A percentile compares a stretch with the other conserved stretches of the same genome.
Conservation (phyloP, 2,797 vertebrate genomes). For the Diplodus sargus region DNA sequence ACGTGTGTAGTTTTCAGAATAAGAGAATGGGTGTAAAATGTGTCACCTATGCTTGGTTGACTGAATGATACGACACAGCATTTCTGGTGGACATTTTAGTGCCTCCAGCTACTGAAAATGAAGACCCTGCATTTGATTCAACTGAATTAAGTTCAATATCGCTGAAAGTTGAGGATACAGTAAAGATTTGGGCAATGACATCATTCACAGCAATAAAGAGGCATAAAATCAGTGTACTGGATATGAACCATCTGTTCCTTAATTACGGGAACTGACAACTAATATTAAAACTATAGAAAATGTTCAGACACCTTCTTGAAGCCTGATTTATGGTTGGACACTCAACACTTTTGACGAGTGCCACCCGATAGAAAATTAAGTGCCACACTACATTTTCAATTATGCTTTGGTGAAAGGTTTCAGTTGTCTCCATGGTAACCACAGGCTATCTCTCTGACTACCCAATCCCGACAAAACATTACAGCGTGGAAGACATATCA, state of each 20-base stretch:
- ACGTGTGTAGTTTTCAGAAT: slow-evolving; percentile 32
- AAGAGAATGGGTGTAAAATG: slow-evolving; percentile 24
- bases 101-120: slow-evolving; percentile 35
- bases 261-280: neutral
- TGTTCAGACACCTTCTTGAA: neutral
- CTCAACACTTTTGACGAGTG: too few relatives aligned
- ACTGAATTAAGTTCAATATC: slow-evolving; percentile 27
- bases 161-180: slow-evolving; percentile 19
- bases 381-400: too few relatives aligned
- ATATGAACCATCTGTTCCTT: neutral
- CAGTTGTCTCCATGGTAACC: too few relatives aligned
- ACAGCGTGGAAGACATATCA: too few relatives aligned
- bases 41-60: slow-evolving; percentile 26
- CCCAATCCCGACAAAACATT: too few relatives aligned
- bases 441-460: too few relatives aligned
- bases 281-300: neutral
- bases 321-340: too few relatives aligned
- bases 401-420: too few relatives aligned
- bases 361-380: too few relatives aligned
- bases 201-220: slow-evolving; percentile 24
- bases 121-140: slow-evolving; percentile 11
- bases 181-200: slow-evolving; percentile 1
- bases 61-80: slow-evolving; percentile 18
- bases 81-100: neutral
- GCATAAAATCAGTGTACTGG: slow-evolving; percentile 4